Base-by-base conservation (phyloP, 2,113 vertebrate genomes). In the Xerus inauris region DNA sequence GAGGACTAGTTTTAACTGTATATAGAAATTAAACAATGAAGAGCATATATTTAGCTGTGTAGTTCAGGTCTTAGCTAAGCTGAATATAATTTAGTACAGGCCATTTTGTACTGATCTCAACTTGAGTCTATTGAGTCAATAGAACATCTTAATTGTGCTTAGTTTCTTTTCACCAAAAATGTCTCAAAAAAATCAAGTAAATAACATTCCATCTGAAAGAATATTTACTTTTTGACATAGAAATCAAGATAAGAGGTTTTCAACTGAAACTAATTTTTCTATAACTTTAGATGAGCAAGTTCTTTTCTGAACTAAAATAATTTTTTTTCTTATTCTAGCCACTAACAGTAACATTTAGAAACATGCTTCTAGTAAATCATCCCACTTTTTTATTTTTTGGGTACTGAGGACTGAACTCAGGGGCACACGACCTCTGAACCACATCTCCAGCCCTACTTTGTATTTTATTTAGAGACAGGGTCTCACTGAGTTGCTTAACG, bases 1-100 rank as follows among this genome's bases (percentile, higher is more conserved):
- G 98, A 94, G 98, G 98, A 83, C 98, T 98, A 69, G 98, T 97
- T 94, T 99, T 99, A 97, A 98, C 99, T 99, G 98, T 42, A 87
- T 96, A 94, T 62, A 95, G 86, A 98, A 98, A 97, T 96, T 1
- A 98, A 95, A 98, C 95, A 98, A 98, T 6, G 93, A 76, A 98
- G 92, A 98, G 85, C 84, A 97, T 38, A 94, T 9, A 8, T 98
- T 98, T 98, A 88, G 96, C 57, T 88, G 92, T 95, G 89, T 75
- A 71, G 91, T 95, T 96, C 80, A 97, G 87, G 91, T 91, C 54
- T 95, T 85, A 90, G 80, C 84, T 88, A 96, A 95, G 94, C 87
- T 87, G 96, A 97, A 93, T 76, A 97, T 86, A 94, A 96, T 87
- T 94, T 95, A 97, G 93, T 87, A 96, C 76, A 96, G 97, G 95